Evolutionary conservation across 2,113 vertebrate species (phyloP).

Genomic region (Crotophaga sulcirostris): DNA sequence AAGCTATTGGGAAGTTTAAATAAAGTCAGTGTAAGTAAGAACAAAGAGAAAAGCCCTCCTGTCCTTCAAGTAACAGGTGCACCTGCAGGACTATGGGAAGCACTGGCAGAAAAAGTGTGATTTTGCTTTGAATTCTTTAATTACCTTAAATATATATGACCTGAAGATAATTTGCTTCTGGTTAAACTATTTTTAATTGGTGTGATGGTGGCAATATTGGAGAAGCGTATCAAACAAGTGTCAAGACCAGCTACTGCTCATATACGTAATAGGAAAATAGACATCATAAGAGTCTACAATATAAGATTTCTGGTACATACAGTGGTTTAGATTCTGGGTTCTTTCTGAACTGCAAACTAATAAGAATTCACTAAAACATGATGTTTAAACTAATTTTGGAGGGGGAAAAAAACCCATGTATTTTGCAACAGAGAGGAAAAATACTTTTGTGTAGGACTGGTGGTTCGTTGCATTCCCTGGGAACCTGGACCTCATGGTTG

Average conservation of each 20-base stretch:
- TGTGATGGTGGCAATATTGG: not conserved
- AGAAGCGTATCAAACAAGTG: not conserved
- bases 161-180: not conserved
- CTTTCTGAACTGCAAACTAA: not conserved
- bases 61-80: not conserved
- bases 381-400: not conserved
- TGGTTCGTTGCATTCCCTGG: not conserved
- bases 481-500: not conserved
- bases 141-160: not conserved
- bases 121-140: not conserved
- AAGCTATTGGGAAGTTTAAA: not conserved
- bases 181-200: not conserved
- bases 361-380: not conserved
- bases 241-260: not conserved
- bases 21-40: not conserved
- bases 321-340: not conserved
- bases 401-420: accelerated
- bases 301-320: not conserved
- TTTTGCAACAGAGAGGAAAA: not conserved
- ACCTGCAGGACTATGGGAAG: not conserved
- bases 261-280: not conserved
- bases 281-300: not conserved
- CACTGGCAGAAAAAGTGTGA: not conserved
- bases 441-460: not conserved
- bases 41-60: not conserved